Base-by-base conservation (phyloP, 1,140 invertebrate species). In the Elysia chlorotica region DNA sequence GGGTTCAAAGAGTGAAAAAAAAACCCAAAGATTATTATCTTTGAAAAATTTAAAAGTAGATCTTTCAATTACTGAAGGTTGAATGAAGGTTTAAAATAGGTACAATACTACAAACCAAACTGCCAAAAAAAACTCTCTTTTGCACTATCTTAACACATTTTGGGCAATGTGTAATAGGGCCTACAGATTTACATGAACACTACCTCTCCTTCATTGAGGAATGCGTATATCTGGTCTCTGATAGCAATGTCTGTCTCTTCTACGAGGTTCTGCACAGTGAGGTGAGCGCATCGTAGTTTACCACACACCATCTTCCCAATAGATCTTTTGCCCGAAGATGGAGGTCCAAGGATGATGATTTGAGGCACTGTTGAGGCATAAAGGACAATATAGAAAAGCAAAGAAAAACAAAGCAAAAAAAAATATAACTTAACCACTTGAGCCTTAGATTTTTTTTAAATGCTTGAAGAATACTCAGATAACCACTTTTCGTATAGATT, bases 331-430 rank as follows among this genome's bases (percentile, higher is more conserved):
- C 87, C 87, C 37, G 86, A 84, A 2, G 81, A 81, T 54, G 87
- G 87, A 35, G 87, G 86, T 37, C 87, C 87, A n/a, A 88, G 74
- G 33, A 88, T 77, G 37, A 85, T 74, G 19, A 87, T 81, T 71
- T 84, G 81, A 69, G 86, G 85, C 31, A 86, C 86, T 86, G 66
- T n/a, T n/a, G n/a, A n/a, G n/a, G n/a, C n/a, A n/a, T n/a, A n/a
- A n/a, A n/a, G n/a, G n/a, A n/a, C 10, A 48, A 48, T 48, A 48
- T 48, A 48, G n/a, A 48, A 14, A n/a, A 14, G 41, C 41, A 48
- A 48, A 48, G 10, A 48, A 48, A 14, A 14, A 48, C 41, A 48
- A 48, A 48, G 10, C 41, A 14, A 48, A 48, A 48, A 48, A 48
- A 10, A 48, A n/a, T n/a, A 48, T 14, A 48, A 48, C 41, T 14